phyloP scores from a whole-genome alignment of 2,113 vertebrate genomes.

The Albula glossodonta region DNA sequence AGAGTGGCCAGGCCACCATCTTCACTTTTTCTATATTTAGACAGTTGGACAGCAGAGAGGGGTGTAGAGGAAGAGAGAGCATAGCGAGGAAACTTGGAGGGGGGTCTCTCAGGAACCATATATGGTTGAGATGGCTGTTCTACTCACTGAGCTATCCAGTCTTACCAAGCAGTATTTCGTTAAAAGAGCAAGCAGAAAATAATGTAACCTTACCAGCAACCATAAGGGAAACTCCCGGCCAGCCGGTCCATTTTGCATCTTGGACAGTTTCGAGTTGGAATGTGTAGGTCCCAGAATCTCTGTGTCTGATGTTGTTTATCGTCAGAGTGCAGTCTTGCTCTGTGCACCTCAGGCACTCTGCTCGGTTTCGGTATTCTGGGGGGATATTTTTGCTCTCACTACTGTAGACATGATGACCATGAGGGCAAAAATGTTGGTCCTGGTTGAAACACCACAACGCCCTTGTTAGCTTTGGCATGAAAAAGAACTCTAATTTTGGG shows the following conservation, averaged over 20 bases:
- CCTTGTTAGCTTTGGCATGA: fast-evolving
- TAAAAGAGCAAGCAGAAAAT: neutral
- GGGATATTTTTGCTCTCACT: neutral
- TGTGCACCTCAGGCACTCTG: slow-evolving; percentile 22
- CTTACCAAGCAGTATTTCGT: neutral
- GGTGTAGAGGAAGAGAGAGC: no score
- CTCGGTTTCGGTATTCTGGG: neutral
- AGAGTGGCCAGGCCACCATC: no score
- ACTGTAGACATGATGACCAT: slow-evolving; percentile 20
- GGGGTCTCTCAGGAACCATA: no score
- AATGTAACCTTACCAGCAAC: slow-evolving; percentile 24
- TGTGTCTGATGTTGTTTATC: slow-evolving; percentile 33
- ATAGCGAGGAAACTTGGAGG: no score
- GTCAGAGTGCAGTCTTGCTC: slow-evolving; percentile 29
- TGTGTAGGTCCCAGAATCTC: slow-evolving; percentile 25
- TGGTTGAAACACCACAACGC: slow-evolving; percentile 31
- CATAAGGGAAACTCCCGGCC: neutral
- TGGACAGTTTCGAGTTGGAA: slow-evolving; percentile 26
- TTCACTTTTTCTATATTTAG: no score
- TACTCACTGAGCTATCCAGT: neutral
- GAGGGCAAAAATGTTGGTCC: fast-evolving
- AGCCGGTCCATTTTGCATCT: fast-evolving
- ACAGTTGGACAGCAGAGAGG: no score
- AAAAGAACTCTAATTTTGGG: neutral
- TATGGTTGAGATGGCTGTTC: no score